These are phyloP conservation scores for Euwallacea similis DNA, from an alignment of 1,140 invertebrate species.

Conservation along the genomic window DNA sequence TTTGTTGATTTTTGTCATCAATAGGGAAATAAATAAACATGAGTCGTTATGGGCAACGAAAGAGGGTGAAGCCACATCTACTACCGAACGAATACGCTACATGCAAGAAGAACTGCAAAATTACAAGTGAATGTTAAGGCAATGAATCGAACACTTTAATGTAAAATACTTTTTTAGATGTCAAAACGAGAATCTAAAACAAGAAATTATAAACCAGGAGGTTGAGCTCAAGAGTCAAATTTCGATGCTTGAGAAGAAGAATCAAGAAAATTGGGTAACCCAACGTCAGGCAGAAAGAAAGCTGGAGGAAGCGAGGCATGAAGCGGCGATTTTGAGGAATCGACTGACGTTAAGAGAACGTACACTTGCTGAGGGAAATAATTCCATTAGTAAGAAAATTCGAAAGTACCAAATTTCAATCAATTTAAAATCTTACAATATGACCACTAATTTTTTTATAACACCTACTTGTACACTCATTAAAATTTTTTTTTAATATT, in stretches of 20 bases:
- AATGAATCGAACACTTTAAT: not conserved
- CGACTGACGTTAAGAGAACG: constrained; percentile 66
- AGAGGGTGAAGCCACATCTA: constrained; percentile 78
- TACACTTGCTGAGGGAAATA: constrained; percentile 54
- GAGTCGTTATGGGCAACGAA: constrained; percentile 81
- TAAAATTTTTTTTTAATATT: not conserved
- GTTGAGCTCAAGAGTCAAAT: constrained; percentile 75
- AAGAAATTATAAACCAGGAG: constrained; percentile 79
- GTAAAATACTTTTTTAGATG: constrained; percentile 53
- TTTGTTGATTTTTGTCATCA: constrained; percentile 32
- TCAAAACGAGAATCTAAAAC: constrained; percentile 72
- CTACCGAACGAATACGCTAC: constrained; percentile 73
- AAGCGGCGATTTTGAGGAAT: constrained; percentile 72
- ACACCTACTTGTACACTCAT: not conserved
- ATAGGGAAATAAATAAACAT: constrained; percentile 75
- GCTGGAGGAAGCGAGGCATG: constrained; percentile 73
- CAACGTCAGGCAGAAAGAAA: constrained; percentile 73
- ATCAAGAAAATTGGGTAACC: constrained; percentile 77
- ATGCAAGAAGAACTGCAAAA: constrained; percentile 79
- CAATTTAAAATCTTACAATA: constrained; percentile 5
- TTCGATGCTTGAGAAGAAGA: constrained; percentile 71
- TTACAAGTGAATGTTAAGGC: constrained; percentile 64
- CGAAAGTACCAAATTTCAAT: not conserved
- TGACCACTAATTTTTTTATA: constrained; percentile 4
- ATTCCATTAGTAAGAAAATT: constrained; percentile 47